Conservation (phyloP, 2,888 invertebrate genomes). For the Microctonus aethiopoides region DNA sequence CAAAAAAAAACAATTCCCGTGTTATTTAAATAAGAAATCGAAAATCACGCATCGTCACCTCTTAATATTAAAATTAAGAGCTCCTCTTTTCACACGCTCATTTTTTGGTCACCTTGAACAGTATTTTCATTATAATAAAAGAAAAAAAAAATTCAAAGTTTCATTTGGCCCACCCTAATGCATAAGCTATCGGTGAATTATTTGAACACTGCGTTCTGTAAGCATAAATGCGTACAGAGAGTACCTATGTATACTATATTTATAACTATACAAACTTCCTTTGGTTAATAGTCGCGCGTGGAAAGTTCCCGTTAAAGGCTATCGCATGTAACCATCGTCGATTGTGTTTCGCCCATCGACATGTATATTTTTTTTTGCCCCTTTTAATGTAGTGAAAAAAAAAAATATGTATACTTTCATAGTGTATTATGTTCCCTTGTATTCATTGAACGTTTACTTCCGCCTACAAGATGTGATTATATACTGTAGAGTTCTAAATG, state of each 20-base stretch:
- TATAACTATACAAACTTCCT: constrained; percentile 16
- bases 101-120: no score
- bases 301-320: constrained; percentile 37
- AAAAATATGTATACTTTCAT: background rate
- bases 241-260: no score
- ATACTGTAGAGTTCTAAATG: background rate
- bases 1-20: no score
- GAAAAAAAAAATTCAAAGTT: no score
- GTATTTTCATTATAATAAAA: no score
- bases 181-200: constrained; percentile 28
- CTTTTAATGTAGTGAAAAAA: background rate
- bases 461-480: constrained; percentile 31
- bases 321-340: constrained; percentile 40
- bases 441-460: constrained; percentile 35
- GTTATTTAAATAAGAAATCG: no score
- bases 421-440: constrained; percentile 4
- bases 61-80: no score
- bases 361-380: constrained; percentile 31
- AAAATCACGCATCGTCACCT: no score
- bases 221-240: constrained; percentile 3
- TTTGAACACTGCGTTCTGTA: constrained; percentile 13
- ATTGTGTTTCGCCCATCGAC: constrained; percentile 40
- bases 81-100: no score
- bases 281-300: constrained; percentile 19
- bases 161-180: no score